Base-by-base conservation (phyloP, 2,888 invertebrate species). In the Spatulosminthurus flaviceps region DNA sequence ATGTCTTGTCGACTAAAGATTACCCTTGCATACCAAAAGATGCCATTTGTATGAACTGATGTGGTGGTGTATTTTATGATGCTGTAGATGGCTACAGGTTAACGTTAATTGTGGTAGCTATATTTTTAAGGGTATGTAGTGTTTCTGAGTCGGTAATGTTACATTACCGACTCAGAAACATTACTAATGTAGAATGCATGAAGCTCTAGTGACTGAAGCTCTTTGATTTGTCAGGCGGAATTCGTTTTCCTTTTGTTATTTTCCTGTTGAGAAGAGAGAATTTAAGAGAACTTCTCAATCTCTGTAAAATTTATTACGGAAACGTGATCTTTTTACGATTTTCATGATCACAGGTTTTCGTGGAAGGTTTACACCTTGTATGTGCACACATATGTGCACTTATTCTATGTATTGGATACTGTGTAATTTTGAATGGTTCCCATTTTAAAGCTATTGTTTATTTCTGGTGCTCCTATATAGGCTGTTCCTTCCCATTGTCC, bases 281-380 rank as follows among this genome's bases (percentile, higher is more conserved):
- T 28, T 51, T 16, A 9, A 60, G 73, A 73, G 60, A 73, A 71
- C 60, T 73, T 60, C 73, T 73, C 73, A 73, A 73, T 73, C 73
- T 51, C 60, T 73, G 22, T 24, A 34, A 71, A 71, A 71, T 71
- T 71, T 71, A 73, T 60, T 51, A 60, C 24, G 60, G 73, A 73
- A 73, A 73, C 73, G 73, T 73, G 73, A 73, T 73, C 73, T 73
- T 73, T 24, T 71, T 51, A 73, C 73, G 73, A 51, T 73, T 42
- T 73, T 73, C 73, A 73, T 73, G 73, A 73, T 73, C 73, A 60
- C 73, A 73, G 42, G 60, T 73, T 60, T 42, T 42, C 42, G 13
- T 19, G 4, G 42, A 42, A 41, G 9, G 19, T 34, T 4, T 51
- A 16, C 9, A 41, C 9, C 7, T 51, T 16, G 51, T 51, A n/a